Conservation (phyloP, 2,888 invertebrate genomes). For the Esperia sulphurella region DNA sequence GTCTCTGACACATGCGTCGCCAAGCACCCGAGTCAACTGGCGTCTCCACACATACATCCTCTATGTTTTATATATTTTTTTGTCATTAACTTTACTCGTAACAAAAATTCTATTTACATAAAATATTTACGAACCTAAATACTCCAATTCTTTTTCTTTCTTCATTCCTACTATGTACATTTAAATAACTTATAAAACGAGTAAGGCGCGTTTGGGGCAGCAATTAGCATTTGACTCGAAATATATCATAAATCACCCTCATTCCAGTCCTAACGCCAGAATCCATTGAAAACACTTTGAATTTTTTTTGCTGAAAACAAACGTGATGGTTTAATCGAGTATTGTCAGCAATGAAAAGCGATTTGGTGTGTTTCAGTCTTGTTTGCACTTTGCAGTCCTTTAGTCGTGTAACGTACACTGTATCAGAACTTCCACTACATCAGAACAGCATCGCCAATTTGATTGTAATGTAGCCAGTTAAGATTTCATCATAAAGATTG, state of each 20-base stretch:
- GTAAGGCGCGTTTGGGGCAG: conserved; percentile 45
- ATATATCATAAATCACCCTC: background rate
- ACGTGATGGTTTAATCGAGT: background rate
- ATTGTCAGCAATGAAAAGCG: background rate
- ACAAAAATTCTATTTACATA: conserved; percentile 71
- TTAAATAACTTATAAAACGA: conserved; percentile 72
- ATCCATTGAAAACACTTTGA: background rate
- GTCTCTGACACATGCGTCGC: conserved; percentile 1
- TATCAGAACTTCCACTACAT: too few relatives aligned
- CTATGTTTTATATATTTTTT: conserved; percentile 32
- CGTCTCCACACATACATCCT: conserved; percentile 16
- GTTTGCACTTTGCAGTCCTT: background rate
- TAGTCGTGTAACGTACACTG: too few relatives aligned
- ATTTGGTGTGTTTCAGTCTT: background rate
- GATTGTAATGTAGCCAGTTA: too few relatives aligned
- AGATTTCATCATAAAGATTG: too few relatives aligned
- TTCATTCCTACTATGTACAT: conserved; percentile 68
- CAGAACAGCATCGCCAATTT: too few relatives aligned
- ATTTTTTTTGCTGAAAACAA: background rate
- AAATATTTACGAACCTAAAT: conserved; percentile 56
- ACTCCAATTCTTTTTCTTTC: conserved; percentile 49
- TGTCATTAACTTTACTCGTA: conserved; percentile 67
- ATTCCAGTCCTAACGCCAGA: background rate
- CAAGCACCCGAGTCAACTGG: conserved; percentile 20
- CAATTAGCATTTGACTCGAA: conserved; percentile 18